Evolutionary conservation across 2,888 invertebrate genomes (phyloP).

Genomic region (Tolmerus cingulatus): DNA sequence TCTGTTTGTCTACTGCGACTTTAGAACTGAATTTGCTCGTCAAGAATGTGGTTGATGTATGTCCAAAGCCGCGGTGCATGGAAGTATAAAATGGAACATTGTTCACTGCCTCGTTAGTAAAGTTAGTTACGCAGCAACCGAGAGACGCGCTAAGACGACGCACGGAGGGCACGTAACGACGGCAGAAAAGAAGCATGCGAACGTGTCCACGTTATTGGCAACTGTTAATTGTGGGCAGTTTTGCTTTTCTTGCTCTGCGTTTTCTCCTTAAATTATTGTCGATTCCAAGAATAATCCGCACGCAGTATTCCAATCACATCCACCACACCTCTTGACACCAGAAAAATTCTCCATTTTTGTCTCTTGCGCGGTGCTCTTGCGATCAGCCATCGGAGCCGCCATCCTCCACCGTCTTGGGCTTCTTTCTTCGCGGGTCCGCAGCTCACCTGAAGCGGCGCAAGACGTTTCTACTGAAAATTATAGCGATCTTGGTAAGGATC

Average conservation of each 20-base stretch:
- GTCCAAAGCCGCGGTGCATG: neutral
- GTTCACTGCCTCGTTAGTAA: neutral
- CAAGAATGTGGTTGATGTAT: neutral
- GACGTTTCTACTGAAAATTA: constrained; percentile 21
- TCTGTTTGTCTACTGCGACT: neutral
- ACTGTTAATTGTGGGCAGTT: constrained; percentile 9
- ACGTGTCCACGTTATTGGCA: neutral
- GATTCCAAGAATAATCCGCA: constrained; percentile 30
- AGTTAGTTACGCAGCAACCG: neutral
- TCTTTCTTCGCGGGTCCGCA: neutral
- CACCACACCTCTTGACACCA: constrained; percentile 29
- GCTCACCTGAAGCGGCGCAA: neutral
- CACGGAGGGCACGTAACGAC: neutral
- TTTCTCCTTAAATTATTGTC: constrained; percentile 8
- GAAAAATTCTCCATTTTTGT: constrained; percentile 12
- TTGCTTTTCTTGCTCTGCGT: neutral
- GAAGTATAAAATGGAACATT: neutral
- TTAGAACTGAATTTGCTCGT: neutral
- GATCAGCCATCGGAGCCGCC: neutral
- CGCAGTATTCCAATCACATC: constrained; percentile 32
- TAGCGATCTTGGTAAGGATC: constrained; percentile 15
- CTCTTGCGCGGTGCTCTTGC: neutral
- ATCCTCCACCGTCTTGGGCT: neutral
- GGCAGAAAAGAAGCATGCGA: neutral
- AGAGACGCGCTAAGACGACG: neutral